These are phyloP conservation scores for Amphilophus citrinellus DNA, from an alignment of 2,113 vertebrate species.

Conservation along the genomic window DNA sequence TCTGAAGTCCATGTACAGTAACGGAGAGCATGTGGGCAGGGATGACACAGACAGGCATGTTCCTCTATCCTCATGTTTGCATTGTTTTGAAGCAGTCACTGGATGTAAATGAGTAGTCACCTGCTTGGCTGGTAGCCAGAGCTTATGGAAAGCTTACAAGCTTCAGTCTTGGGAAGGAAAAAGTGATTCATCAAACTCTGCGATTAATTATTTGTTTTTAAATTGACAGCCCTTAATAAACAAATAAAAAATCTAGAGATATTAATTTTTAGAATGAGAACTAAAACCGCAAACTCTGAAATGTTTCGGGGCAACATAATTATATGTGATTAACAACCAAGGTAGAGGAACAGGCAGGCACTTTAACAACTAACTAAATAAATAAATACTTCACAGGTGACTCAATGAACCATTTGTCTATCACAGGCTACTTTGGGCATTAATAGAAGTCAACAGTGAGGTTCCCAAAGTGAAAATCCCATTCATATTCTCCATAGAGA, in stretches of 20 bases:
- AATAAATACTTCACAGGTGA: background rate
- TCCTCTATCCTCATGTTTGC: background rate
- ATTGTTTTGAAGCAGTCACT: background rate
- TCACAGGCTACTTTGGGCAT: background rate
- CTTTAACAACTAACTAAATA: no score
- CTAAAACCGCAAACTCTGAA: no score
- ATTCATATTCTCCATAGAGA: constrained; percentile 6
- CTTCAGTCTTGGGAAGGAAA: background rate
- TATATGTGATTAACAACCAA: background rate
- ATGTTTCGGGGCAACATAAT: no score
- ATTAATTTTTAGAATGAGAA: no score
- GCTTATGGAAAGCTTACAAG: no score
- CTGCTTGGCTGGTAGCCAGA: background rate
- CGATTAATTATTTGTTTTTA: background rate
- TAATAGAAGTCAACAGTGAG: background rate
- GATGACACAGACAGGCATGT: no score
- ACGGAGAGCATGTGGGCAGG: background rate
- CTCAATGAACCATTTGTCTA: background rate
- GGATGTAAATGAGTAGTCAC: background rate
- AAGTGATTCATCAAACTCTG: background rate
- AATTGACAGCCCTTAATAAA: no score
- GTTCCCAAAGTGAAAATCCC: background rate
- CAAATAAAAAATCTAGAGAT: no score
- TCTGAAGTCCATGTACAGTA: background rate
- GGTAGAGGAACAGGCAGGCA: background rate